Evolutionary conservation across 2,888 invertebrate genomes (phyloP).

Genomic region (Plutella xylostella): DNA sequence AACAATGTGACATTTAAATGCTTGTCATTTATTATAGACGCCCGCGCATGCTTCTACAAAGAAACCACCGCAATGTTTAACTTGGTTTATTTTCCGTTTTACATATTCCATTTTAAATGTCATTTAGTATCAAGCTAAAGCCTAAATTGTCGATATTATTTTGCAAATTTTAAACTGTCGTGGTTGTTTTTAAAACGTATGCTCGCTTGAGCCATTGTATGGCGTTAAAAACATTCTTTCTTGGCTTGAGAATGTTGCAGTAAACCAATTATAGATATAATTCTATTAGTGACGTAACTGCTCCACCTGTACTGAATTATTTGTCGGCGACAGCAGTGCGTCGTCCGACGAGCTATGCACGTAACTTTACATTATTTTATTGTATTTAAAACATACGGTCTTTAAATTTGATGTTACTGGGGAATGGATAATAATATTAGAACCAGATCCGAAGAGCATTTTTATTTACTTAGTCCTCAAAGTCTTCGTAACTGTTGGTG

Average conservation of each 20-base stretch:
- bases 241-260: conserved; percentile 19
- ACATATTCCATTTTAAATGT: no score
- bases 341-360: neutral
- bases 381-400: no score
- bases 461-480: conserved; percentile 19
- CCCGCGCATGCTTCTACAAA: conserved; percentile 29
- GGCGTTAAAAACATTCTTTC: neutral
- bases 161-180: no score
- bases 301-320: conserved; percentile 23
- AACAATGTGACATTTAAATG: conserved; percentile 51
- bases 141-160: no score
- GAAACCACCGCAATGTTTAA: conserved; percentile 1
- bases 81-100: no score
- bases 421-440: neutral
- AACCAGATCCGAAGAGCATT: conserved; percentile 1
- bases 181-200: no score
- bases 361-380: no score
- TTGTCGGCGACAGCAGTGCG: conserved; percentile 20
- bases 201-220: no score
- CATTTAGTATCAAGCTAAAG: no score
- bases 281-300: conserved; percentile 37
- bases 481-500: conserved; percentile 33
- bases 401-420: no score
- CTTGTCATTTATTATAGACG: conserved; percentile 36
- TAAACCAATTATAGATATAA: conserved; percentile 51